Conservation (phyloP, 2,888 invertebrate genomes). For the Escarpia spicata region DNA sequence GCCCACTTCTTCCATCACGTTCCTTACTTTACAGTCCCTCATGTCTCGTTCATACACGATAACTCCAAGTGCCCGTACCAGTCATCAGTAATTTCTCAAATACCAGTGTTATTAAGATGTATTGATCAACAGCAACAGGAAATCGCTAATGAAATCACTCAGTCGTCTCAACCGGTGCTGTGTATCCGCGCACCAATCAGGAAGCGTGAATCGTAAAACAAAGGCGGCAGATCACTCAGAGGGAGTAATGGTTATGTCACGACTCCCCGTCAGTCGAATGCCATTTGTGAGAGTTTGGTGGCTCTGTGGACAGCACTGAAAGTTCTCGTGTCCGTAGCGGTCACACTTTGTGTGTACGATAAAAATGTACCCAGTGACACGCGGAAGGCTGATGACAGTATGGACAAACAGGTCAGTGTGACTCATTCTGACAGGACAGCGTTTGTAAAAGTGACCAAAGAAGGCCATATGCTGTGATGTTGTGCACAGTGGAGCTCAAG, state of each 20-base stretch:
- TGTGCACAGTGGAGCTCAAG: too few species aligned
- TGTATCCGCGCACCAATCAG: background rate
- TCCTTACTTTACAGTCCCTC: background rate
- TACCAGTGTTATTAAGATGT: background rate
- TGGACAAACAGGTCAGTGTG: background rate
- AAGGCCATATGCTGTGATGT: too few species aligned
- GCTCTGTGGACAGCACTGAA: background rate
- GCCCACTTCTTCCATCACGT: background rate
- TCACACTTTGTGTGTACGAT: background rate
- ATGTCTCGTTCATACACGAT: background rate
- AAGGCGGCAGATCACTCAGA: background rate
- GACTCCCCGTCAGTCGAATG: background rate
- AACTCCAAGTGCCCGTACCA: background rate
- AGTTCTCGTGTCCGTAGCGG: background rate
- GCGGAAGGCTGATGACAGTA: background rate
- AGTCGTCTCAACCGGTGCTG: background rate
- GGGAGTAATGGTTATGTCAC: too few species aligned
- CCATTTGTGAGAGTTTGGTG: background rate
- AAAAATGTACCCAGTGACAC: background rate
- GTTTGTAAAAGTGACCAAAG: too few species aligned
- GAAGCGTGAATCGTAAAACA: background rate
- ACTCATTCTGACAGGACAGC: background rate
- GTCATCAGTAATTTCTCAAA: background rate
- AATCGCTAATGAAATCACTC: background rate
- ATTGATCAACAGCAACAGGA: constrained; percentile 16